phyloP scores from a whole-genome alignment of 2,113 vertebrate genomes.

The Triplophysa siluroides region DNA sequence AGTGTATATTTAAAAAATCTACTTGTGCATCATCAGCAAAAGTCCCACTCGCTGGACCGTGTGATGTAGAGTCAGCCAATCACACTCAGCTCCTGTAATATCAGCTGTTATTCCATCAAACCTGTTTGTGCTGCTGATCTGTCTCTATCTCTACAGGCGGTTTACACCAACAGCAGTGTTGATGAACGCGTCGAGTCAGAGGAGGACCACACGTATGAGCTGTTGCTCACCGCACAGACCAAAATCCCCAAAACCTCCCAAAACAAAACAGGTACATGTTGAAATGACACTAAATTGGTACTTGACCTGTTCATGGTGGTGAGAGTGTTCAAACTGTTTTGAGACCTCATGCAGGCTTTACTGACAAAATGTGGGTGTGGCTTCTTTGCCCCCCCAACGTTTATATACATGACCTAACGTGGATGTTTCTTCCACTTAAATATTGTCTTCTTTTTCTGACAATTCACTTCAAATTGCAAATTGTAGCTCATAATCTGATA shows the following conservation, averaged over 20 bases:
- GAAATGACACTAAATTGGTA: neutral
- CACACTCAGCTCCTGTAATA: neutral
- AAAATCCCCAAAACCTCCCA: conserved; percentile 72
- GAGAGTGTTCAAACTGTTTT: neutral
- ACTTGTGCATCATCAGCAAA: neutral
- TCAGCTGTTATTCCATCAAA: neutral
- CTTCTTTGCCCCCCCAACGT: neutral
- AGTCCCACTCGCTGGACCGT: neutral
- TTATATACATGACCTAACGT: neutral
- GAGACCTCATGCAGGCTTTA: neutral
- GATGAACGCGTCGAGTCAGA: conserved; percentile 78
- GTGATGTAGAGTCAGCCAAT: neutral
- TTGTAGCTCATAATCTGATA: conserved; percentile 8
- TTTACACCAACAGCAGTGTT: conserved; percentile 75
- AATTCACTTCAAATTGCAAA: neutral
- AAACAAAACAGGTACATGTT: conserved; percentile 50
- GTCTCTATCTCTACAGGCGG: conserved; percentile 66
- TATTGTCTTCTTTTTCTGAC: too few species aligned
- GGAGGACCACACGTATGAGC: conserved; percentile 92
- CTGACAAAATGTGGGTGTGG: neutral
- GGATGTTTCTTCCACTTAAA: neutral
- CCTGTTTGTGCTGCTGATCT: neutral
- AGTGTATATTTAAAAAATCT: neutral
- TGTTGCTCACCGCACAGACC: conserved; percentile 88
- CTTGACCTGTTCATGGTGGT: neutral